phyloP scores from a whole-genome alignment of 2,888 invertebrate genomes.

The Drosophila nr. fundita region DNA sequence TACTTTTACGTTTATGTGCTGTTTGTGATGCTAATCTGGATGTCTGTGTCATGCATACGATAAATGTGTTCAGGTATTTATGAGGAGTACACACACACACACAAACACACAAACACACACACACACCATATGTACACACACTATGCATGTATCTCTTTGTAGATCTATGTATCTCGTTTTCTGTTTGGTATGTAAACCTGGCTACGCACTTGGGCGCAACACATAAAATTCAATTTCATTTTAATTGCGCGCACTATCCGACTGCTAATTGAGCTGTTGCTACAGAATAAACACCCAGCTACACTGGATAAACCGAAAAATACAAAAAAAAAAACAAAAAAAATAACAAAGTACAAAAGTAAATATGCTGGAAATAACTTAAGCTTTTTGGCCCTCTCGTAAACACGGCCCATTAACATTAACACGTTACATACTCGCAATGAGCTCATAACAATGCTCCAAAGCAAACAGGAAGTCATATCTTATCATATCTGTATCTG shows the following conservation, averaged over 20 bases:
- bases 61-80: slow-evolving; percentile 66
- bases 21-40: slow-evolving; percentile 79
- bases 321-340: background rate
- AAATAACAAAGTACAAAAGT: slow-evolving; percentile 1
- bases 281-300: slow-evolving; percentile 26
- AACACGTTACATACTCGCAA: slow-evolving; percentile 55
- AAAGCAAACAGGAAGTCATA: slow-evolving; percentile 74
- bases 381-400: slow-evolving; percentile 54
- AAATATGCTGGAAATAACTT: slow-evolving; percentile 31
- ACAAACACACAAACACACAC: background rate
- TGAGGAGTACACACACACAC: slow-evolving; percentile 29
- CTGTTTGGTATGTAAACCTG: slow-evolving; percentile 49
- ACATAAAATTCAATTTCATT: slow-evolving; percentile 77
- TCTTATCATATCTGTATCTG: slow-evolving; percentile 69
- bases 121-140: slow-evolving; percentile 16
- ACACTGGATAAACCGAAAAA: slow-evolving; percentile 10
- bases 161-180: slow-evolving; percentile 6
- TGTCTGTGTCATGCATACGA: slow-evolving; percentile 79
- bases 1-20: slow-evolving; percentile 79
- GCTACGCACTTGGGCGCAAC: slow-evolving; percentile 64
- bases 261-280: slow-evolving; percentile 73
- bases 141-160: slow-evolving; percentile 10
- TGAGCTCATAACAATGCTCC: slow-evolving; percentile 36
- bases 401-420: slow-evolving; percentile 63
- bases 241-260: slow-evolving; percentile 72